Evolutionary conservation across 2,113 vertebrate genomes (phyloP).

Genomic region (Bubo scandiacus): DNA sequence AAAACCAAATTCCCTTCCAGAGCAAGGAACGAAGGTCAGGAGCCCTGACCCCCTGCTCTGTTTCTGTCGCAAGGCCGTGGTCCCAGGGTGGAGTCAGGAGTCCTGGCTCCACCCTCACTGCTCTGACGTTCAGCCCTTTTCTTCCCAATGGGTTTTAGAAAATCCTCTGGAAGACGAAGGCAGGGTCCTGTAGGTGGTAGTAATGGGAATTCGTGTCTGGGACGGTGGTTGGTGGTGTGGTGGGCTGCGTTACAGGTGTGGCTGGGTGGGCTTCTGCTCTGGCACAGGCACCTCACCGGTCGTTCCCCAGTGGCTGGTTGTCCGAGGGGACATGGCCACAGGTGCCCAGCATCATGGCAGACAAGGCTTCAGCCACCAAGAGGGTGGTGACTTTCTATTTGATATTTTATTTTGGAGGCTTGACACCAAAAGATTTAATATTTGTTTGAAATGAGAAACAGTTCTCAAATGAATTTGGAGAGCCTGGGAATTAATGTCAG

Average conservation of each 20-base stretch:
- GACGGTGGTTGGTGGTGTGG: neutral
- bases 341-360: neutral
- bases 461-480: constrained; percentile 75
- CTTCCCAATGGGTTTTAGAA: neutral
- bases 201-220: neutral
- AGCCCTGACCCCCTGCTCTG: neutral
- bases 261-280: neutral
- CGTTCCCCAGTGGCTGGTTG: neutral
- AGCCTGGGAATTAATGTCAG: constrained; percentile 71
- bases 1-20: neutral
- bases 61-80: neutral
- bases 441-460: constrained; percentile 75
- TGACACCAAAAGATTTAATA: constrained; percentile 71
- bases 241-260: neutral
- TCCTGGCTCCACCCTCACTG: neutral
- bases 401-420: constrained; percentile 53
- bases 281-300: accelerated
- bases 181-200: neutral
- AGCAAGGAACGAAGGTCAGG: neutral
- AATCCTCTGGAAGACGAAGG: neutral
- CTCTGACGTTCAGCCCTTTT: neutral
- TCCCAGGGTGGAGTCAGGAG: neutral
- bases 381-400: constrained; percentile 23
- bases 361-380: neutral
- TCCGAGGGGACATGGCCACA: neutral